Base-by-base conservation (phyloP, 2,888 invertebrate species). In the Melinaea marsaeus region DNA sequence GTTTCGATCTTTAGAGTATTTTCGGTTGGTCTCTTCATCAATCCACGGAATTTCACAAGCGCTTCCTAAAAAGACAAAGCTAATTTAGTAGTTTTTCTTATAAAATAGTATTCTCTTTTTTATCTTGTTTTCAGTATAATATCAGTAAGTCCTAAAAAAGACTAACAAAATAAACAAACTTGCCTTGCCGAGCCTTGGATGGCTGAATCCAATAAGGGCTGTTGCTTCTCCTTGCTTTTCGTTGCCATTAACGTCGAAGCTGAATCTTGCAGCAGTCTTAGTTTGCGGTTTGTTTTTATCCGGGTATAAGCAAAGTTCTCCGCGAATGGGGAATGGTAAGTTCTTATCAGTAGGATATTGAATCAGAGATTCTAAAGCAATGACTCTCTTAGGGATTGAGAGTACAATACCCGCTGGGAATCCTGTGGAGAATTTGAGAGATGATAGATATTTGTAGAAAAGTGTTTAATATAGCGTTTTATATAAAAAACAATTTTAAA, bases 271-370 rank as follows among this genome's bases (percentile, higher is more conserved):
- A 0, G 92, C 89, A 0, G 94, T 92, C 76, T 94, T 95, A 70
- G 94, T 93, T n/a, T 93, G 91, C 0, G 95, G 95, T 69, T 93
- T 93, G 74, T 92, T 93, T 79, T 95, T 95, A 85, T 96, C 94
- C 60, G 95, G 81, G 79, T 94, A 95, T 51, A 95, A 85, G 7
- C 89, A 86, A 4, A 93, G 73, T 60, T 95, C 95, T 9, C 93
- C 91, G 61, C 92, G 92, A 70, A 93, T 89, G 37, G 93, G 92
- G 70, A 94, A 94, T 0, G 92, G 91, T 34, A 92, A 60, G 0
- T 77, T 75, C 62, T 86, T 83, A 74, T 81, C 76, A 0, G 82
- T 79, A 0, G 93, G 92, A 70, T 88, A 83, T 6, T 84, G 76
- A n/a, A 92, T 86, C 0, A 82, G 76, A 0, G 92, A 87, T 75